Conservation (phyloP, 1,140 invertebrate genomes). For the Drosophila eugracilis region DNA sequence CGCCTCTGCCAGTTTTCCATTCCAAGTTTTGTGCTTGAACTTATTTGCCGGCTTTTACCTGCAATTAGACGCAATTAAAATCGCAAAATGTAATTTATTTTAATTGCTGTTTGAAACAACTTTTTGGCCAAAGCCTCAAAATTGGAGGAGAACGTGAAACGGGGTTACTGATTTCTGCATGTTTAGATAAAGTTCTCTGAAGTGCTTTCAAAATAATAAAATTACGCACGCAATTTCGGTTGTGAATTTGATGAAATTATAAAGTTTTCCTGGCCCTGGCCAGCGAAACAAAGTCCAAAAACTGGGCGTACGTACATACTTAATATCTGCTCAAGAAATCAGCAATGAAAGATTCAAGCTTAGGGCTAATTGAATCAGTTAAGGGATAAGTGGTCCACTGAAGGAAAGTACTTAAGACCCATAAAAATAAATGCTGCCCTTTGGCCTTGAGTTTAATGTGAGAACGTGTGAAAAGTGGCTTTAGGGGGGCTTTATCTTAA, state of each 20-base stretch:
- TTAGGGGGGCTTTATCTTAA: constrained; percentile 2
- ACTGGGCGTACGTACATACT: constrained; percentile 12
- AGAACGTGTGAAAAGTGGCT: constrained; percentile 7
- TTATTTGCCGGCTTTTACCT: constrained; percentile 79
- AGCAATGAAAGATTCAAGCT: constrained; percentile 9
- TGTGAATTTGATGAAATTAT: constrained; percentile 79
- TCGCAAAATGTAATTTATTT: constrained; percentile 81
- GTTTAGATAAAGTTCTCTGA: constrained; percentile 76
- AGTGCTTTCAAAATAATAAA: constrained; percentile 82
- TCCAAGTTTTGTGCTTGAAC: constrained; percentile 62
- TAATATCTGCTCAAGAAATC: constrained; percentile 19
- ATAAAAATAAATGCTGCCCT: constrained; percentile 37
- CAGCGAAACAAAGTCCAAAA: constrained; percentile 9
- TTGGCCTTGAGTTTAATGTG: constrained; percentile 8
- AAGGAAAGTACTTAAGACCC: constrained; percentile 2
- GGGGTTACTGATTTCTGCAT: constrained; percentile 57
- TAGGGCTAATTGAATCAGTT: constrained; percentile 48
- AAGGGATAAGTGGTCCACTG: constrained; percentile 18
- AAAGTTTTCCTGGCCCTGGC: constrained; percentile 56
- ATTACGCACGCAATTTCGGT: constrained; percentile 79
- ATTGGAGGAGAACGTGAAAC: constrained; percentile 9
- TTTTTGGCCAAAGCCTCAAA: constrained; percentile 60
- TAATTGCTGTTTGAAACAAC: constrained; percentile 80
- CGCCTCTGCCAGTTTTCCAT: not conserved
- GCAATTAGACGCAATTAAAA: constrained; percentile 82